Conservation (phyloP, 2,888 invertebrate species). For the Marronus borbonicus region DNA sequence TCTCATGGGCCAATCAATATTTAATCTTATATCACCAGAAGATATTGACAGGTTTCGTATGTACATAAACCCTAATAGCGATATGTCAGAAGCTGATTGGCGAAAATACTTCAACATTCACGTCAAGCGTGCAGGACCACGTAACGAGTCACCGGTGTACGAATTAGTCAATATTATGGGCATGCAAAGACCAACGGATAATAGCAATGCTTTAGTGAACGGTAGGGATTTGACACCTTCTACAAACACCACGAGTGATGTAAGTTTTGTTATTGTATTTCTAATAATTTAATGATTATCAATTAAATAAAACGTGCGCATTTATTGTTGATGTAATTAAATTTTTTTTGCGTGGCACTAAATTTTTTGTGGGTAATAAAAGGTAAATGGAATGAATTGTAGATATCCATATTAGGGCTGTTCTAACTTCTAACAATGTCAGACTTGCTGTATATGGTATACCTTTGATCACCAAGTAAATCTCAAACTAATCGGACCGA, state of each 20-base stretch:
- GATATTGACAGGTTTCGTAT: conserved; percentile 83
- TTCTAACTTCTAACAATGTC: too few relatives aligned
- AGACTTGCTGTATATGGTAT: too few relatives aligned
- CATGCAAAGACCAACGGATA: conserved; percentile 60
- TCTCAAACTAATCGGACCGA: too few relatives aligned
- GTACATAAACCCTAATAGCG: conserved; percentile 73
- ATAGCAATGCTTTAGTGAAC: conserved; percentile 13
- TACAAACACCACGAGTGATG: conserved; percentile 49
- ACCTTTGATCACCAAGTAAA: too few relatives aligned
- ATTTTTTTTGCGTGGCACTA: too few relatives aligned
- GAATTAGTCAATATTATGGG: conserved; percentile 82
- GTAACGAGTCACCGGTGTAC: conserved; percentile 81
- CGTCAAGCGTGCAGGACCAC: conserved; percentile 79
- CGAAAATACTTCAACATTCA: conserved; percentile 72
- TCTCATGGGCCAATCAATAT: conserved; percentile 85
- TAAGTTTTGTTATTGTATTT: conserved; percentile 36
- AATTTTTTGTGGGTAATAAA: too few relatives aligned
- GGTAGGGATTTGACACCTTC: conserved; percentile 22
- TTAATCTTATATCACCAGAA: conserved; percentile 85
- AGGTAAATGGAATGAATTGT: too few relatives aligned
- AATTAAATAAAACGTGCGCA: too few relatives aligned
- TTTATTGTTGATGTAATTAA: too few relatives aligned
- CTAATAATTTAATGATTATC: too few relatives aligned
- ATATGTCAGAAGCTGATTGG: conserved; percentile 71
- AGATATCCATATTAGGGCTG: too few relatives aligned